A percentile compares a stretch with the other conserved stretches of the same genome.
Conservation (phyloP, 2,888 invertebrate species). For the Aelia acuminata region DNA sequence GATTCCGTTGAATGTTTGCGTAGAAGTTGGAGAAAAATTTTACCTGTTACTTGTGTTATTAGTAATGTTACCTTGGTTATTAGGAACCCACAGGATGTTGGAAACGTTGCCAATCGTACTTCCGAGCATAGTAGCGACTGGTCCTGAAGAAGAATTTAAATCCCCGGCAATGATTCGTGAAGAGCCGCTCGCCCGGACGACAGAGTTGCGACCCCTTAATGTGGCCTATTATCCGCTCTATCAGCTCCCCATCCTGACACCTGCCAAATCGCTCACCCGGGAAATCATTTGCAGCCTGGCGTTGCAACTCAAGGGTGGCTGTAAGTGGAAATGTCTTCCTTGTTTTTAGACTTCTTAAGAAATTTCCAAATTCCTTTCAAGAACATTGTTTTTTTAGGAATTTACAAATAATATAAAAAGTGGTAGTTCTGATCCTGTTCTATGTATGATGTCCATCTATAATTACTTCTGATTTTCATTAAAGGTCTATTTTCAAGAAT, state of each 20-base stretch:
- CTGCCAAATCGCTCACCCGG: neutral
- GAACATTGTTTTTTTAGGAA: no score
- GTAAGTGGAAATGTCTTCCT: neutral
- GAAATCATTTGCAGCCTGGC: neutral
- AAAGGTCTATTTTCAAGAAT: no score
- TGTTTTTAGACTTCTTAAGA: no score
- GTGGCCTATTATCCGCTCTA: conserved; percentile 36
- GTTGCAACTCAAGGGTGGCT: neutral
- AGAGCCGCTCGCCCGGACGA: neutral
- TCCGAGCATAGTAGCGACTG: neutral
- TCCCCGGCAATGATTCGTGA: neutral
- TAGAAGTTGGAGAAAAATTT: no score
- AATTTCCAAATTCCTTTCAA: no score
- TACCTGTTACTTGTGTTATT: no score
- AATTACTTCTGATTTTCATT: no score
- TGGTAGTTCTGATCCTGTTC: no score
- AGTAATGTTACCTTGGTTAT: no score
- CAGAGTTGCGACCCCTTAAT: conserved; percentile 26
- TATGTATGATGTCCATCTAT: no score
- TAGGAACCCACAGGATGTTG: neutral
- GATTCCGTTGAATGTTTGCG: no score
- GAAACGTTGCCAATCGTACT: neutral
- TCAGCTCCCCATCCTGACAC: neutral
- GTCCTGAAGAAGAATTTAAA: neutral
- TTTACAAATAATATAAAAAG: no score